A percentile compares a stretch with the other conserved stretches of the same genome.
phyloP scores from a whole-genome alignment of 92 coral and sea anemone genomes.

The Heliopora coerulea region DNA sequence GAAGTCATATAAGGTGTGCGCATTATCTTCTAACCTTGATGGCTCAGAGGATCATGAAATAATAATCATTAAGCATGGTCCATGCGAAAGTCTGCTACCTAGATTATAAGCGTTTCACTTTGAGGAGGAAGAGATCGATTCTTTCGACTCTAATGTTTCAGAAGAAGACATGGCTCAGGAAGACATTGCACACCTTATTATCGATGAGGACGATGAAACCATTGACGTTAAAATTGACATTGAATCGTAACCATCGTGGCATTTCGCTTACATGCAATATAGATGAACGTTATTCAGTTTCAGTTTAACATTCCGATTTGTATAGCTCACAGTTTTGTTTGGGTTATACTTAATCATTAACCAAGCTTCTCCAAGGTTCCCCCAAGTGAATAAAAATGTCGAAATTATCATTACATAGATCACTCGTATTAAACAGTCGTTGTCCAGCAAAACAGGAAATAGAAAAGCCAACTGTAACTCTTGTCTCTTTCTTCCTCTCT shows the following conservation, averaged over 20 bases:
- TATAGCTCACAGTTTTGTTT: no score
- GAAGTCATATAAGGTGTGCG: slow-evolving; percentile 48
- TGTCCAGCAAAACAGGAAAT: neutral
- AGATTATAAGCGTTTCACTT: slow-evolving; percentile 49
- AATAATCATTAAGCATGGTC: slow-evolving; percentile 54
- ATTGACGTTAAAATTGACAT: slow-evolving; percentile 15
- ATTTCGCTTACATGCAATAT: neutral
- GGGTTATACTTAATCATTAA: no score
- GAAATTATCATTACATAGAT: no score
- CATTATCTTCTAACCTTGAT: no score
- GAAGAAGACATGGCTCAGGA: slow-evolving; percentile 46
- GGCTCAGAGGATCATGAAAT: slow-evolving; percentile 45
- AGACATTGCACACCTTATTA: no score
- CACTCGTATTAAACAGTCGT: no score
- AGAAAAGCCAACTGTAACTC: neutral
- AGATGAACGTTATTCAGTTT: neutral
- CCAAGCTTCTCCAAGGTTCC: no score
- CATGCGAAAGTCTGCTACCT: slow-evolving; percentile 43
- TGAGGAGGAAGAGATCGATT: slow-evolving; percentile 54
- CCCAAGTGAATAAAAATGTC: no score
- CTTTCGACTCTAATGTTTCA: slow-evolving; percentile 46
- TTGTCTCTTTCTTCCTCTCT: neutral
- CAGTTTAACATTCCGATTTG: neutral
- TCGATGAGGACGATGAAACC: no score
- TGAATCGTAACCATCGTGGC: slow-evolving; percentile 28